Evolutionary conservation across 2,797 vertebrate species (phyloP).

Genomic region (Acanthopagrus latus): DNA sequence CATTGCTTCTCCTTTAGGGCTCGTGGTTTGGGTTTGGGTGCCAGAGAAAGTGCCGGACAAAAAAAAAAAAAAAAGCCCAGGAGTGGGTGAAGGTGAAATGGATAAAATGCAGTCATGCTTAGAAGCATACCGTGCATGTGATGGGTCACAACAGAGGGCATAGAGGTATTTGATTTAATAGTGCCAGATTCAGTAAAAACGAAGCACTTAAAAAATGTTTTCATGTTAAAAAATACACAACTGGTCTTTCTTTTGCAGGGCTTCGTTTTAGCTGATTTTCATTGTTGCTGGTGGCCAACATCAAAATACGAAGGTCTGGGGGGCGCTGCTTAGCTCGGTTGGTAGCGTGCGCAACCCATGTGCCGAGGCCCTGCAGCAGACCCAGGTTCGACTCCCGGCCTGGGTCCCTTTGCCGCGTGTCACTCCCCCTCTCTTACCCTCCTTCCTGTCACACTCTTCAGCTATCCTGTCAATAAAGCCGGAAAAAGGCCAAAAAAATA

Average conservation of each 20-base stretch:
- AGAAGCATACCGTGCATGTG: background rate
- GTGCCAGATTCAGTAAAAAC: no score
- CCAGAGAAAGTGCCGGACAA: constrained; percentile 27
- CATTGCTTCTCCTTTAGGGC: constrained; percentile 42
- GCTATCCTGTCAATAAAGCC: no score
- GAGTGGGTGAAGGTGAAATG: constrained; percentile 4
- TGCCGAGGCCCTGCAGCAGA: no score
- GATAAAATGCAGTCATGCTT: background rate
- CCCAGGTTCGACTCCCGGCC: no score
- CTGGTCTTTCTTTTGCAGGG: background rate
- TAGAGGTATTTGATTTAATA: background rate
- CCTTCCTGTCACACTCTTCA: no score
- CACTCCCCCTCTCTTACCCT: no score
- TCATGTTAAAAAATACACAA: background rate
- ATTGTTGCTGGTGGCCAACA: no score
- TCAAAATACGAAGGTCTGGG: no score
- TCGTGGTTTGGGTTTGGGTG: constrained; percentile 56
- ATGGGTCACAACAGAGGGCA: background rate
- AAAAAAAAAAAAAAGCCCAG: constrained; percentile 42
- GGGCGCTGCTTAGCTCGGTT: no score
- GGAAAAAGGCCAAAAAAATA: no score
- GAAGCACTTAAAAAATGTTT: background rate
- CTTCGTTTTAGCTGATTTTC: background rate
- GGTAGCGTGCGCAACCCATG: no score
- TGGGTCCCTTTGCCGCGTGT: no score